A percentile compares a stretch with the other conserved stretches of the same genome.
phyloP scores from a whole-genome alignment of 2,113 vertebrate genomes.

The Ancistrus triradiatus region DNA sequence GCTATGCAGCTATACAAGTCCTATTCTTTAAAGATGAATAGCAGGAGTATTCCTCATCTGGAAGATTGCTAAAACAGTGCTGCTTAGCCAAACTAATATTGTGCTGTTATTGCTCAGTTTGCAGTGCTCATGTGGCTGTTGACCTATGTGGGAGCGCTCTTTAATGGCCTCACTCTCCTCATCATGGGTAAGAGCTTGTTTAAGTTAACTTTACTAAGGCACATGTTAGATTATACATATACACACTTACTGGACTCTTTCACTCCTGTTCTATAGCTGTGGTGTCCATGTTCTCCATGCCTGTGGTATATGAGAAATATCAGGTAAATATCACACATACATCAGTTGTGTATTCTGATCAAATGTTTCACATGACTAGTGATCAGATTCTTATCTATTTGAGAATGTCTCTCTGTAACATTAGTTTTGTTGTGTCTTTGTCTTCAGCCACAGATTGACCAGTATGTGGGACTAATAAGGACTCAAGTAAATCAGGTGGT shows the following conservation, averaged over 20 bases:
- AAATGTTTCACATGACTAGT: background rate
- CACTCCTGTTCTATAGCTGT: conserved; percentile 73
- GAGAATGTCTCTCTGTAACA: conserved; percentile 10
- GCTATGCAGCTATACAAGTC: too few species aligned
- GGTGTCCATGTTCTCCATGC: conserved; percentile 97
- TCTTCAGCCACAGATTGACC: conserved; percentile 92
- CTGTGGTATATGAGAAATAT: conserved; percentile 97
- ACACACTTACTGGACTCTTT: background rate
- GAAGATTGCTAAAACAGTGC: too few species aligned
- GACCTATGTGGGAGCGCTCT: conserved; percentile 96
- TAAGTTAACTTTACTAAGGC: background rate
- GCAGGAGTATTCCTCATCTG: too few species aligned
- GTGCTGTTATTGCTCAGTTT: conserved; percentile 73
- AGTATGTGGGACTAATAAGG: conserved; percentile 94
- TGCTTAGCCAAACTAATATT: background rate
- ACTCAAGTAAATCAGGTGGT: conserved; percentile 95
- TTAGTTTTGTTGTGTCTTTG: conserved; percentile 30
- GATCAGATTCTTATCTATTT: background rate
- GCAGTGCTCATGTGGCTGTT: conserved; percentile 99
- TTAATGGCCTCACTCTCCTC: conserved; percentile 97
- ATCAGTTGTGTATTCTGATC: too few species aligned
- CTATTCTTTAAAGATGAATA: too few species aligned
- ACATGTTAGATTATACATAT: background rate
- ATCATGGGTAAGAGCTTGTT: conserved; percentile 83
- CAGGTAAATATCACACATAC: conserved; percentile 74